phyloP scores from a whole-genome alignment of 2,888 invertebrate genomes.

The Stenurella melanura region DNA sequence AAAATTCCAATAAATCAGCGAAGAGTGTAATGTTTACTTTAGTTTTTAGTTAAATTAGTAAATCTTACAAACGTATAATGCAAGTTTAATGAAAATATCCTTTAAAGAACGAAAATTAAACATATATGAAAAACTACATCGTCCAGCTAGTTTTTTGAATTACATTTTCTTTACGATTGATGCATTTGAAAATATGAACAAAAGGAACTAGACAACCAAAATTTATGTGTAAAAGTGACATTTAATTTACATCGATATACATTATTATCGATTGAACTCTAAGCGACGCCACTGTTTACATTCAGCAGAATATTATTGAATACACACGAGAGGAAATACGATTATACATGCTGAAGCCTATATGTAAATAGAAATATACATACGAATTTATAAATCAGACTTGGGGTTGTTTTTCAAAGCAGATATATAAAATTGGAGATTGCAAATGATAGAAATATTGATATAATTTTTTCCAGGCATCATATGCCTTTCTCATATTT shows the following conservation, averaged over 20 bases:
- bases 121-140: too few relatives aligned
- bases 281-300: slow-evolving; percentile 23
- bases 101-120: too few relatives aligned
- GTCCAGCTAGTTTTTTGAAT: background rate
- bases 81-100: too few relatives aligned
- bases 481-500: background rate
- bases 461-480: background rate
- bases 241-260: slow-evolving; percentile 3
- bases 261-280: background rate
- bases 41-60: too few relatives aligned
- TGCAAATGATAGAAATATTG: background rate
- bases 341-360: slow-evolving; percentile 32
- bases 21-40: too few relatives aligned
- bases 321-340: slow-evolving; percentile 35
- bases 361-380: slow-evolving; percentile 36
- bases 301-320: slow-evolving; percentile 27
- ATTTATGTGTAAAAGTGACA: slow-evolving; percentile 3
- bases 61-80: too few relatives aligned
- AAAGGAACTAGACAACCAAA: background rate
- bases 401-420: slow-evolving; percentile 26
- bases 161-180: background rate
- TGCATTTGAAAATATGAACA: background rate
- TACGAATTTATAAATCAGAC: slow-evolving; percentile 39
- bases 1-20: too few relatives aligned
- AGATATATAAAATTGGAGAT: slow-evolving; percentile 7